phyloP scores from a whole-genome alignment of 2,888 invertebrate species.

The Gisinianus flammeolus region DNA sequence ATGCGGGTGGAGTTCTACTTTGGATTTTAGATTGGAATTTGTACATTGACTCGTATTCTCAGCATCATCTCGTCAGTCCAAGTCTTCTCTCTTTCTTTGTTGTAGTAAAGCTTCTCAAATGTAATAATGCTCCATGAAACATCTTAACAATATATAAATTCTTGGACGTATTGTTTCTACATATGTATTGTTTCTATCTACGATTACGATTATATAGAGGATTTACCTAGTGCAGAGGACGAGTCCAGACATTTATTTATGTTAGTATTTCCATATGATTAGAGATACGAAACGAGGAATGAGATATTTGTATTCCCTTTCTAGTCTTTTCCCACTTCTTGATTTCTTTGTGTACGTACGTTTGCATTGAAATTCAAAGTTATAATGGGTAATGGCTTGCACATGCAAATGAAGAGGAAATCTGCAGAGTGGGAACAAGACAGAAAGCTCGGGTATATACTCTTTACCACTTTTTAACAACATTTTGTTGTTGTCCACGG shows the following conservation, averaged over 20 bases:
- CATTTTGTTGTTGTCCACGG: no score
- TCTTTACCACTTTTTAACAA: no score
- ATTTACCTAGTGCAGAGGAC: no score
- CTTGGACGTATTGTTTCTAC: background rate
- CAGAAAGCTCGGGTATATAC: no score
- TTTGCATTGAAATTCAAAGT: no score
- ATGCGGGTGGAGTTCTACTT: conserved; percentile 34
- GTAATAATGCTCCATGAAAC: background rate
- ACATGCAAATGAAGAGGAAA: conserved; percentile 25
- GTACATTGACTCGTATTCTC: conserved; percentile 3
- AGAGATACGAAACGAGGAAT: background rate
- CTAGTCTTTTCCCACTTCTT: background rate
- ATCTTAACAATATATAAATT: background rate
- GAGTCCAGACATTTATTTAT: no score
- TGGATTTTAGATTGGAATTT: conserved; percentile 33
- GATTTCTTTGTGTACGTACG: background rate
- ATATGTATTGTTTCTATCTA: no score
- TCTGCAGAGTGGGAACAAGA: no score
- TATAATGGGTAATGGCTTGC: conserved; percentile 21
- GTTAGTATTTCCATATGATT: background rate
- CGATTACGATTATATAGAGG: no score
- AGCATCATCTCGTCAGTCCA: background rate
- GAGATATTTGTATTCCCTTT: background rate
- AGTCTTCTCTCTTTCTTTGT: background rate
- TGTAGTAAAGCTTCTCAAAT: no score